Conservation (phyloP, 2,113 vertebrate genomes). For the Albula goreensis region DNA sequence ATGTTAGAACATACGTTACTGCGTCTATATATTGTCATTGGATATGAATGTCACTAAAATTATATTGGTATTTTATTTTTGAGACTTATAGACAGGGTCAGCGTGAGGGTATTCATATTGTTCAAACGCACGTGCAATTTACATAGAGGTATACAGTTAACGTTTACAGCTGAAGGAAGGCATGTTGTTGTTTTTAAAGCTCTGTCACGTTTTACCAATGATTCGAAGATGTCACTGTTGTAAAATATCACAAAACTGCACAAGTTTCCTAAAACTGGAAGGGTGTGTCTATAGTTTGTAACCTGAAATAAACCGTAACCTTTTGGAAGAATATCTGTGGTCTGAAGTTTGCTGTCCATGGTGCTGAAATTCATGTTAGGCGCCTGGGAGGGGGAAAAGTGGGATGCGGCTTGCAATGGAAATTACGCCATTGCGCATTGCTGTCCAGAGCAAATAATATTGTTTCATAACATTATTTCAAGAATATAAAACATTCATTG, state of each 20-base stretch:
- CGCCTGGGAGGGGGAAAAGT: not conserved
- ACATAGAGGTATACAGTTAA: conserved; percentile 52
- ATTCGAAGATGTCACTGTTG: conserved; percentile 66
- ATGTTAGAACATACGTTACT: not conserved
- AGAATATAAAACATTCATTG: not conserved
- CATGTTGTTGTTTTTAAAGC: conserved; percentile 45
- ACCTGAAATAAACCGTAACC: conserved; percentile 77
- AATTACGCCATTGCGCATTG: not conserved
- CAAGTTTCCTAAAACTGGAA: conserved; percentile 62
- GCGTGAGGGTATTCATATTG: conserved; percentile 61
- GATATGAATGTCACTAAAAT: conserved; percentile 38
- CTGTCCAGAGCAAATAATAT: not conserved
- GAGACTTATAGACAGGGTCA: conserved; percentile 27
- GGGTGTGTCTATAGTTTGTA: conserved; percentile 59
- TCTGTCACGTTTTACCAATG: conserved; percentile 56
- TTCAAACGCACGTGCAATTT: conserved; percentile 64
- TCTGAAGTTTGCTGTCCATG: conserved; percentile 52
- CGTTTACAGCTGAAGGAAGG: conserved; percentile 65
- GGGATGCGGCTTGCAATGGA: not conserved
- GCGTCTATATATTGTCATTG: not conserved
- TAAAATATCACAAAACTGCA: conserved; percentile 48
- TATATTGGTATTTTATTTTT: conserved; percentile 49
- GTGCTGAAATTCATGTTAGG: conserved; percentile 36
- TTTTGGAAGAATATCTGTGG: conserved; percentile 70
- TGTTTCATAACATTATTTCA: not conserved